Conservation (phyloP, 2,888 invertebrate species). For the Acronicta aceris region DNA sequence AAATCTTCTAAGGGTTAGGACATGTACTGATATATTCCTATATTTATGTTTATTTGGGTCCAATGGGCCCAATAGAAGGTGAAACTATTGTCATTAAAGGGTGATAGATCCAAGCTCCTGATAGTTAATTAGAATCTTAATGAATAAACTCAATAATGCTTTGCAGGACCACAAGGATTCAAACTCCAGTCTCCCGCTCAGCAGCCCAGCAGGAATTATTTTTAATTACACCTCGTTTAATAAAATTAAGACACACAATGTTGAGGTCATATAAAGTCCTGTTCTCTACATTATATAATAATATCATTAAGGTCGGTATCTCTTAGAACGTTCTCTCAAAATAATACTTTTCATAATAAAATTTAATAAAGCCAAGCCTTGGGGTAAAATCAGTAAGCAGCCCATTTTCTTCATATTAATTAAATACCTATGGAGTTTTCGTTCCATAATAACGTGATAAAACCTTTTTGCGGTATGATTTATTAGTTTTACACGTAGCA, state of each 20-base stretch:
- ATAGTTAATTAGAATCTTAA: too few species aligned
- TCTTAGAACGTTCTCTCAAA: constrained; percentile 16
- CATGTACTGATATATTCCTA: too few species aligned
- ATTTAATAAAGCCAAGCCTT: constrained; percentile 43
- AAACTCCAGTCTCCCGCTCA: too few species aligned
- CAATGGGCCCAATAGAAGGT: too few species aligned
- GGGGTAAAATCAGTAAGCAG: constrained; percentile 34
- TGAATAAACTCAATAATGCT: too few species aligned
- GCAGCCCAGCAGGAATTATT: background rate
- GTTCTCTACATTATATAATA: constrained; percentile 39
- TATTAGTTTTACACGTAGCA: constrained; percentile 30
- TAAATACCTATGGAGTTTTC: constrained; percentile 49
- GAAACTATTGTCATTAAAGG: too few species aligned
- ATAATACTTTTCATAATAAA: constrained; percentile 43
- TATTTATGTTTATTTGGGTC: too few species aligned
- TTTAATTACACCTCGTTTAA: constrained; percentile 7
- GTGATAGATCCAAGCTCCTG: too few species aligned
- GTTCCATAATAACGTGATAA: constrained; percentile 34
- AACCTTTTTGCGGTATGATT: constrained; percentile 37
- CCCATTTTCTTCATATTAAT: constrained; percentile 39
- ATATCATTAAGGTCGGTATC: constrained; percentile 8
- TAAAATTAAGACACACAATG: constrained; percentile 32
- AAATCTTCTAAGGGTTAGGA: too few species aligned
- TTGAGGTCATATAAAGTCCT: constrained; percentile 15
- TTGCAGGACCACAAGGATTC: too few species aligned